Percentiles rank a stretch among this genome's conserved stretches.
Conservation (phyloP, 2,888 invertebrate genomes). For the Hecatera dysodea region DNA sequence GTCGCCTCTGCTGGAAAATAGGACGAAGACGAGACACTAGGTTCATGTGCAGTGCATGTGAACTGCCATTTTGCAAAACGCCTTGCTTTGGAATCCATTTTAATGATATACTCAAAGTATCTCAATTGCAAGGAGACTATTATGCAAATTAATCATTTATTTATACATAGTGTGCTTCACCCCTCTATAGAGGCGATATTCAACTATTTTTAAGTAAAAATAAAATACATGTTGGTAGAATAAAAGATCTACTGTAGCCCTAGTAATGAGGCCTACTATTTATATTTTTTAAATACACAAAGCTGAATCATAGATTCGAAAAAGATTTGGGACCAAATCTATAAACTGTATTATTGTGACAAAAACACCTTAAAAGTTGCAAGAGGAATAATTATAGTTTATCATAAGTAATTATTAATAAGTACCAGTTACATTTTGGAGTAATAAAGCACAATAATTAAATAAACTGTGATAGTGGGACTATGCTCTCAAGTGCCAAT, state of each 20-base stretch:
- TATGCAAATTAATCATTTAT: slow-evolving; percentile 81
- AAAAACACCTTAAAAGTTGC: slow-evolving; percentile 51
- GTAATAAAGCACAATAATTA: slow-evolving; percentile 82
- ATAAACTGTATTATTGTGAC: slow-evolving; percentile 59
- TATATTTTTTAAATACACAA: slow-evolving; percentile 52
- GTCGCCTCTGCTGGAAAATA: slow-evolving; percentile 88
- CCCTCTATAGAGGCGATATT: slow-evolving; percentile 70
- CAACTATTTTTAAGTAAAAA: slow-evolving; percentile 68
- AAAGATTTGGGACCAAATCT: slow-evolving; percentile 75
- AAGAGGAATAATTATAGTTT: slow-evolving; percentile 48
- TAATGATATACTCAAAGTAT: slow-evolving; percentile 86
- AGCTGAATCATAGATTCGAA: slow-evolving; percentile 78
- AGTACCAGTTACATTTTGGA: slow-evolving; percentile 68
- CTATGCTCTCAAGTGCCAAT: slow-evolving; percentile 82
- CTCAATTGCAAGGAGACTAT: slow-evolving; percentile 86
- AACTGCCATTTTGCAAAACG: slow-evolving; percentile 88
- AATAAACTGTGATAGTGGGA: slow-evolving; percentile 84
- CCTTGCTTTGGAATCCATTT: slow-evolving; percentile 89
- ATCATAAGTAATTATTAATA: slow-evolving; percentile 61
- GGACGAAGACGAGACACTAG: slow-evolving; percentile 88
- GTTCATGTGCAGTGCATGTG: slow-evolving; percentile 89
- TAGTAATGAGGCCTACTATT: slow-evolving; percentile 56
- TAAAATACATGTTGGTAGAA: slow-evolving; percentile 48
- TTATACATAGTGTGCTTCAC: slow-evolving; percentile 60
- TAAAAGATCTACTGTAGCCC: slow-evolving; percentile 39